A percentile compares a stretch with the other conserved stretches of the same genome.
Evolutionary conservation across 2,888 invertebrate species (phyloP).

Genomic region (Ectemnius continuus): DNA sequence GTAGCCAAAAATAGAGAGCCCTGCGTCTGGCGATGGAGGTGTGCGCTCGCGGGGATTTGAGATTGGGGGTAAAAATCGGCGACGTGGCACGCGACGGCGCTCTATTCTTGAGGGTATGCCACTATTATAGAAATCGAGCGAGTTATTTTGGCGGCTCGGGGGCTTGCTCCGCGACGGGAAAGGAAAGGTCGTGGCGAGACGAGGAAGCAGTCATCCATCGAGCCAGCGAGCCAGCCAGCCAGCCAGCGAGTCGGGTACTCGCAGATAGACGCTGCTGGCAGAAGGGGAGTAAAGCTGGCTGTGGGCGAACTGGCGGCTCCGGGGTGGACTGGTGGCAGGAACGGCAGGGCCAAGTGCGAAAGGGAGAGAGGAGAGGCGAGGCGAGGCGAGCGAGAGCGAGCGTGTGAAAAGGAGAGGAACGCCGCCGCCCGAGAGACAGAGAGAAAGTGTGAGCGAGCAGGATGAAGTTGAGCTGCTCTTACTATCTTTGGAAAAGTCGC

Average conservation of each 20-base stretch:
- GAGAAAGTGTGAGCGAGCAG: conserved; percentile 26
- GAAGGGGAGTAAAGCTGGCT: conserved; percentile 16
- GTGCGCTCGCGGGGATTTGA: not conserved
- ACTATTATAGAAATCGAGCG: conserved; percentile 51
- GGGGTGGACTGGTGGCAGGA: conserved; percentile 19
- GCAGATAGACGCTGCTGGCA: conserved; percentile 8
- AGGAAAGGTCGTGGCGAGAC: conserved; percentile 17
- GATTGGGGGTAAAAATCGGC: not conserved
- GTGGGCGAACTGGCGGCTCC: conserved; percentile 9
- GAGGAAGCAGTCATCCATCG: not conserved
- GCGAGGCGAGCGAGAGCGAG: conserved; percentile 16
- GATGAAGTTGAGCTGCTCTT: conserved; percentile 38
- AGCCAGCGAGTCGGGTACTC: not conserved
- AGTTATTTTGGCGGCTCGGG: conserved; percentile 48
- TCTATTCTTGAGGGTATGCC: conserved; percentile 47
- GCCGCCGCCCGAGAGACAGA: conserved; percentile 8
- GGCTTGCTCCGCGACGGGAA: conserved; percentile 7
- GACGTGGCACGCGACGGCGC: conserved; percentile 19
- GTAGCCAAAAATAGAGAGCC: not conserved
- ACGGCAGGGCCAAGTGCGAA: conserved; percentile 9
- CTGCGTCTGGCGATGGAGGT: not conserved
- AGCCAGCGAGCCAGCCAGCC: not conserved
- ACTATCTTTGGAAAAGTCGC: conserved; percentile 65
- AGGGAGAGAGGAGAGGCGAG: not conserved
- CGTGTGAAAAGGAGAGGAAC: conserved; percentile 20